Percentiles rank a stretch among this genome's conserved stretches.
Evolutionary conservation across 2,797 vertebrate genomes (phyloP).

Genomic region (Silurus lanzhouensis): DNA sequence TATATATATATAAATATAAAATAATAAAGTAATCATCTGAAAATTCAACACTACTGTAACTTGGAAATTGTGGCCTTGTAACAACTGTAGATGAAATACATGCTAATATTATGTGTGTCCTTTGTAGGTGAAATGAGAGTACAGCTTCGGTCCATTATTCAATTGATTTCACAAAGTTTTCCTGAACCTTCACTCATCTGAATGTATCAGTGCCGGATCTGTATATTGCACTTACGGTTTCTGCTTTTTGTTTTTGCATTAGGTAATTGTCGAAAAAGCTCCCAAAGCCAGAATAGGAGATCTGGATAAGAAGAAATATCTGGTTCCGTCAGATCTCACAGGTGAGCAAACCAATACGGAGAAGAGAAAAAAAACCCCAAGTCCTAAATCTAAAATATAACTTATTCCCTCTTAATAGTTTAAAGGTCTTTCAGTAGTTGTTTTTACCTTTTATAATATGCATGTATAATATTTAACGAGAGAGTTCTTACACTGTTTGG

Average conservation of each 20-base stretch:
- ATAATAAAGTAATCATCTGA: neutral
- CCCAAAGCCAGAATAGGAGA: slow-evolving; percentile 95
- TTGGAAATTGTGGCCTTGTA: neutral
- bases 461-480: neutral
- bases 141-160: neutral
- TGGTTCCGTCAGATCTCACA: slow-evolving; percentile 92
- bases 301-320: slow-evolving; percentile 95
- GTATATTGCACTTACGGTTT: neutral
- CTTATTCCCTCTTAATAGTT: neutral
- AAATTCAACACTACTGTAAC: too few species aligned
- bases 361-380: neutral
- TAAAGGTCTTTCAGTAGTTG: neutral
- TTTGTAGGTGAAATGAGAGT: neutral
- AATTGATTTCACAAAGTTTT: neutral
- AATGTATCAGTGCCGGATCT: neutral
- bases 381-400: neutral
- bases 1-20: neutral
- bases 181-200: neutral
- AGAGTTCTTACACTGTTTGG: neutral
- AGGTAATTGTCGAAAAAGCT: slow-evolving; percentile 97
- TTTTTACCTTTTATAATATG: neutral
- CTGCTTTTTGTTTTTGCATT: slow-evolving; percentile 2
- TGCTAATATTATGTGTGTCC: neutral
- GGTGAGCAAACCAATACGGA: slow-evolving; percentile 66
- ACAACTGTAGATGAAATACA: too few species aligned